Base-by-base conservation (phyloP, 37 sponge, comb jelly and placozoan species). In the Ephydatia muelleri region DNA sequence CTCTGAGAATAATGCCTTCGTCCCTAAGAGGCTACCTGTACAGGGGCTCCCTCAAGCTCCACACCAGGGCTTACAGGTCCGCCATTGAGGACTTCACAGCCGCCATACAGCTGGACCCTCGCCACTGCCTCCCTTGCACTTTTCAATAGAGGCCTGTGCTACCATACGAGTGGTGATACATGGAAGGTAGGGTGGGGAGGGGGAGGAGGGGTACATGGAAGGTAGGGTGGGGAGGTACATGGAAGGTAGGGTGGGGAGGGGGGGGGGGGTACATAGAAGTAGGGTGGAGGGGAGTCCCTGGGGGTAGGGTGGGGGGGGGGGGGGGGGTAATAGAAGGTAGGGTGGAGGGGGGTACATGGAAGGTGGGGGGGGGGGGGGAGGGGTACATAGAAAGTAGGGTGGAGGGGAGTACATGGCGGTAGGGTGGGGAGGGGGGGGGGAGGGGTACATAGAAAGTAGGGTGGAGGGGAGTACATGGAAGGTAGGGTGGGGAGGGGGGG, bases 131-230 rank as follows among this genome's bases (percentile, higher is more conserved):
- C 85, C 70, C 75, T 94, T 21, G 88, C 89, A 0, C 90, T 76
- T 83, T 98, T 90, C 93, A 98, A 96, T 73, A 82, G 99, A 70
- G 99, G 95, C 34, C 68, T 90, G 19, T 96, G 96, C 64, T 87
- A 94, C 67, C 91, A 95, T 25, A 70, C 83, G 0, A 57, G 90
- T 27, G 75, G 84, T 2, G 35, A 90, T n/a, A 75, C 65, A 9
- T 39, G 87, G 25, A 88, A 96, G 73, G 95, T 89, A 64, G n/a
- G 64, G 8, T 5, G 57, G 48, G 8, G 27, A 12, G 38, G 37
- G 11, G 31, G 14, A 68, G 14, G 38, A 22, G 3, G 80, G 30
- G 29, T n/a, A n/a, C n/a, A n/a, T 49, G 27, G 26, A 77, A 14
- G 11, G 31, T 72, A 68, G 14, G 38, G 33, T 83, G 80, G 30